These are phyloP conservation scores for Crypturellus undulatus DNA, from an alignment of 2,113 vertebrate genomes.

Conservation along the genomic window DNA sequence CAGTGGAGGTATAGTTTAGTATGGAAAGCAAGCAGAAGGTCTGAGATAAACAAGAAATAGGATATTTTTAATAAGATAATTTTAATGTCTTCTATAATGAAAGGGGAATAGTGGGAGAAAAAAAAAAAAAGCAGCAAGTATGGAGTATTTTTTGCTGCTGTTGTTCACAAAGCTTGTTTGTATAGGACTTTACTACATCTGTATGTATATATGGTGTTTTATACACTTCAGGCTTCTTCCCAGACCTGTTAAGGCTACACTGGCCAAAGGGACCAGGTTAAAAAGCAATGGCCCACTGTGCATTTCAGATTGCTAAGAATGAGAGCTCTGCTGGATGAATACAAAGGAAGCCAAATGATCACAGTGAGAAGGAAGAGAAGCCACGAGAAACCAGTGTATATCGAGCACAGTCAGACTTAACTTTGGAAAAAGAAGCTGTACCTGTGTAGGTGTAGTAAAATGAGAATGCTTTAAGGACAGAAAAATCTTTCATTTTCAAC, in stretches of 20 bases:
- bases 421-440: background rate
- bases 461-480: background rate
- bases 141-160: background rate
- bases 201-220: background rate
- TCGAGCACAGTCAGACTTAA: background rate
- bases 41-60: background rate
- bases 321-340: background rate
- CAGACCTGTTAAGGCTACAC: background rate
- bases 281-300: background rate
- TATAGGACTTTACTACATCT: background rate
- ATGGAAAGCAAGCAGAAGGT: background rate
- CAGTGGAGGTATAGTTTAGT: background rate
- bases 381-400: too few species aligned
- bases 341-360: background rate
- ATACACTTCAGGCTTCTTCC: background rate
- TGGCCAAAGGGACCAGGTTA: background rate
- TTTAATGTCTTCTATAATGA: background rate
- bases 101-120: background rate
- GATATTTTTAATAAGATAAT: background rate
- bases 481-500: background rate
- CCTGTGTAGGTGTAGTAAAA: background rate
- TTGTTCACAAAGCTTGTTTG: background rate
- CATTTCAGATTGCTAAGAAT: background rate
- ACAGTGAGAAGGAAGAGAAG: background rate
- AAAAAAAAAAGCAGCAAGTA: background rate